Evolutionary conservation across 2,113 vertebrate species (phyloP), one percentile per base, ranked within the genome.

Genomic region (Halichoerus grypus): DNA sequence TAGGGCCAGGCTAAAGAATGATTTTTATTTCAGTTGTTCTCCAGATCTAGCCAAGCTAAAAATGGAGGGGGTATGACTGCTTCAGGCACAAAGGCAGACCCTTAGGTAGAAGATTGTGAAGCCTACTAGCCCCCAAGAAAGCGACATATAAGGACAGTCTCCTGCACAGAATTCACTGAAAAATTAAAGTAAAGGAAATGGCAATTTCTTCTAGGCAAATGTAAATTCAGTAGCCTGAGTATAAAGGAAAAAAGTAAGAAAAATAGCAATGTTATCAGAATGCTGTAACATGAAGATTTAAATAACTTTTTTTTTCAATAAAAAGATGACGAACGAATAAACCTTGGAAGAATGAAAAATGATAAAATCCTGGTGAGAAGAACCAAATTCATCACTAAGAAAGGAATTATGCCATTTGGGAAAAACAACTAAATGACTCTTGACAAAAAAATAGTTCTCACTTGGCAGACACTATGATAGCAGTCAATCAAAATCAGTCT

Each of bases 241-340:
- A 77, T n/a, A 72, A 96, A 79, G 57, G 39, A 96, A 92, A 97
- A 57, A 63, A 67, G 19, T 81, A 16, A 93, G 63, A 95, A 94
- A 97, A 94, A 88, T 46, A 88, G 11, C 16, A n/a, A 22, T 92
- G 10, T 39, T 95, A 77, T 81, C 71, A 81, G 14, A 91, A 87
- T 61, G 3, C n/a, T 76, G 8, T 80, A 83, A 83, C 31, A 31
- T 98, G 85, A 90, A 88, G 24, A 92, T 77, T 91, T 91, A 96
- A 88, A 86, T 91, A 93, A 84, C 12, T 93, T 94, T 33, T 63
- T 74, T 81, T 59, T 65, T 90, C 46, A 96, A 11, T 79, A 85
- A 88, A 85, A 92, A 69, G 9, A 26, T 55, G 6, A 31, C 79
- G 2, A 94, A n/a, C 13, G 92, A 90, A 71, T 84, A 89, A 81